Conservation (phyloP, 2,113 vertebrate genomes). For the Meles meles region DNA sequence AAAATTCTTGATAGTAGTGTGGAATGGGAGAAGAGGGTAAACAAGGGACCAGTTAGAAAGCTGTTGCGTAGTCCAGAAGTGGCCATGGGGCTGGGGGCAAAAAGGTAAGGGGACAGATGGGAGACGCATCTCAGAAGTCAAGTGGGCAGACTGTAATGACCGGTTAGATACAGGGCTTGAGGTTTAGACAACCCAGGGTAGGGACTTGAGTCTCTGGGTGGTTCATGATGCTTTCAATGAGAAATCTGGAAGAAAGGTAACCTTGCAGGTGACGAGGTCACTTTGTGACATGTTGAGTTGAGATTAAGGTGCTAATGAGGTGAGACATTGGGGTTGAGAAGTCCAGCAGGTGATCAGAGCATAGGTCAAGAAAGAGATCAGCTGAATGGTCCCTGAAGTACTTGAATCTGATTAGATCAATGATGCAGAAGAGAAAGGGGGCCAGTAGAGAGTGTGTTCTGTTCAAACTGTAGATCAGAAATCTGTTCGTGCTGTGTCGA, state of each 20-base stretch:
- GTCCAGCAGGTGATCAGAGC: not conserved
- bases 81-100: not conserved
- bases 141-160: not conserved
- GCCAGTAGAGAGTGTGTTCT: not conserved
- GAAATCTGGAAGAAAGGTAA: constrained; percentile 16
- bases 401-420: not conserved
- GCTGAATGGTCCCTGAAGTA: not conserved
- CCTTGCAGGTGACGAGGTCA: not conserved
- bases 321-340: not conserved
- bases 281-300: not conserved
- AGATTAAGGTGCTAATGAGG: not conserved
- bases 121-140: not conserved
- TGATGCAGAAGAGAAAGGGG: not conserved
- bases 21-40: not conserved
- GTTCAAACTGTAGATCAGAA: not conserved
- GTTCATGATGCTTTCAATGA: not conserved
- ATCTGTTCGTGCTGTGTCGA: not conserved
- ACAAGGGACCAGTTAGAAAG: not conserved
- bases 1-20: not conserved
- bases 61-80: not conserved
- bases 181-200: not conserved
- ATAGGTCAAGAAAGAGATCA: not conserved
- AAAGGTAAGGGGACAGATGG: not conserved
- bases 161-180: not conserved
- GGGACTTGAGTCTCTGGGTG: not conserved